phyloP scores from a whole-genome alignment of 2,113 vertebrate genomes.

The Ibidorhyncha struthersii region DNA sequence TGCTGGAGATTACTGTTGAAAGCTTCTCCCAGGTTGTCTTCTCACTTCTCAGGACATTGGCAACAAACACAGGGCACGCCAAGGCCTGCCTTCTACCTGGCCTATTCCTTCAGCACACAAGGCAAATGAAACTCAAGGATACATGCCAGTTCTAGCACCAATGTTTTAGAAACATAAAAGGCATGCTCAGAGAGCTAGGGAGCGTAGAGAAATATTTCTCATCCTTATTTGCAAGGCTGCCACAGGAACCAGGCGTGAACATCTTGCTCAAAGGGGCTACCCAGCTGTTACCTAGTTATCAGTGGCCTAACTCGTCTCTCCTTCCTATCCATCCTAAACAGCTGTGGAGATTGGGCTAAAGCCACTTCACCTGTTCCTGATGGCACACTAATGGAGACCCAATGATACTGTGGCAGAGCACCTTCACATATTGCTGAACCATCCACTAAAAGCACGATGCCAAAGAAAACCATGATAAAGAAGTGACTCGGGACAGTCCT shows the following conservation, averaged over 20 bases:
- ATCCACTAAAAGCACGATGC: not conserved
- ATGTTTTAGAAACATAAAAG: not conserved
- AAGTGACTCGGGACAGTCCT: not conserved
- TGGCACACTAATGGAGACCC: not conserved
- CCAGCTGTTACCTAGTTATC: not conserved
- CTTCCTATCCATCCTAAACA: not conserved
- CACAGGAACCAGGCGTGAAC: not conserved
- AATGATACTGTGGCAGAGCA: not conserved
- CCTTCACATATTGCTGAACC: fast-evolving
- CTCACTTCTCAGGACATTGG: not conserved
- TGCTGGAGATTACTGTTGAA: not conserved
- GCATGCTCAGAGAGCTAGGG: not conserved
- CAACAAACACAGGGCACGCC: not conserved
- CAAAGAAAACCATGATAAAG: not conserved
- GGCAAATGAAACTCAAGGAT: not conserved
- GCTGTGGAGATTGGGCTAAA: not conserved
- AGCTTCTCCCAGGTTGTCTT: not conserved
- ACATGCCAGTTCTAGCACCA: not conserved
- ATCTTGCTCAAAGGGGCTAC: not conserved
- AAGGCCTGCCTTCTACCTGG: not conserved
- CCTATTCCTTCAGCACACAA: not conserved
- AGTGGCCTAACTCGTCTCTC: not conserved
- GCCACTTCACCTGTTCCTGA: not conserved
- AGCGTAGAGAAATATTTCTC: not conserved
- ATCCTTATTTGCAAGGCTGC: not conserved